phyloP scores from a whole-genome alignment of 2,113 vertebrate genomes.

The Danionella cerebrum region DNA sequence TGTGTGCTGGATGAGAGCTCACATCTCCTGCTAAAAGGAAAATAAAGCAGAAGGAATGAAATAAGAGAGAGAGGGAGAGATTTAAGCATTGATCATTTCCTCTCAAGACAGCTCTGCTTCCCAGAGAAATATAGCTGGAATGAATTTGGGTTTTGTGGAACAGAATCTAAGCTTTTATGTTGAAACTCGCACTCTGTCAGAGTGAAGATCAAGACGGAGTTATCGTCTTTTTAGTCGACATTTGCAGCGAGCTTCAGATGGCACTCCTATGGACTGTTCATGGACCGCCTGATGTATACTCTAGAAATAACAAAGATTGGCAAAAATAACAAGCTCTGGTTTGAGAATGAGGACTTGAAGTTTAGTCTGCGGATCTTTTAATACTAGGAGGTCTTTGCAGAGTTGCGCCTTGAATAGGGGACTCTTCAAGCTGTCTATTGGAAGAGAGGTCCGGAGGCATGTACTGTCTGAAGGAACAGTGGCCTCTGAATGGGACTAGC shows the following conservation, averaged over 20 bases:
- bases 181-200: slow-evolving; percentile 2
- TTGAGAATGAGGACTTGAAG: background rate
- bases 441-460: no score
- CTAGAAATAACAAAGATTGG: background rate
- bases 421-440: no score
- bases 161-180: background rate
- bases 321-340: background rate
- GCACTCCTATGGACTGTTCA: background rate
- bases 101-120: slow-evolving; percentile 34
- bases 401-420: background rate
- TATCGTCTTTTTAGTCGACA: background rate
- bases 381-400: background rate
- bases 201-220: background rate
- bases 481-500: no score
- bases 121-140: slow-evolving; percentile 35
- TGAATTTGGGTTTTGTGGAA: slow-evolving; percentile 33
- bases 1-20: slow-evolving; percentile 47
- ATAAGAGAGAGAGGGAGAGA: background rate
- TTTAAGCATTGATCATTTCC: slow-evolving; percentile 52
- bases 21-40: slow-evolving; percentile 34
- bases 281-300: background rate
- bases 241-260: background rate
- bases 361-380: background rate
- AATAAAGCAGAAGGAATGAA: background rate
- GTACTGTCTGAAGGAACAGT: no score